phyloP scores from a whole-genome alignment of 2,888 invertebrate species.

The Phytoseiulus persimilis region DNA sequence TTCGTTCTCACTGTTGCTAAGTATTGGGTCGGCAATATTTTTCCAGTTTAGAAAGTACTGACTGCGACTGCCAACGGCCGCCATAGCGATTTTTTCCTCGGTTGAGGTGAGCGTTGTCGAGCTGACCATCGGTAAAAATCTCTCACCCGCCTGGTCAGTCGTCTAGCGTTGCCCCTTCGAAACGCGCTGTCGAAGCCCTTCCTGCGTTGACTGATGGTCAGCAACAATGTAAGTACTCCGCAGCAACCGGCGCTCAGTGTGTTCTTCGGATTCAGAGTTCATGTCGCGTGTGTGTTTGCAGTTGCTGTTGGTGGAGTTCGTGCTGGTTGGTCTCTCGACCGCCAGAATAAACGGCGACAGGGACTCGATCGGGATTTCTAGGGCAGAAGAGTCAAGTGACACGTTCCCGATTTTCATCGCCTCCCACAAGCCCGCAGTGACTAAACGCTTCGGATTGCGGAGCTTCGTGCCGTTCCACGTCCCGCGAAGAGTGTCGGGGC shows the following conservation, averaged over 20 bases:
- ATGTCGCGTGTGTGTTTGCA: neutral
- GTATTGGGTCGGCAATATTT: neutral
- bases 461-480: slow-evolving; percentile 8
- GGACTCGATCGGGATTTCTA: neutral
- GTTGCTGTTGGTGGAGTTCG: neutral
- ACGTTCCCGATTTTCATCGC: neutral
- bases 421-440: neutral
- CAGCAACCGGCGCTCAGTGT: neutral
- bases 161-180: neutral
- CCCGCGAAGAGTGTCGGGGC: neutral
- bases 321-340: neutral
- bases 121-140: neutral
- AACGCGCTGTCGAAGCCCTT: neutral
- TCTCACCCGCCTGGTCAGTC: neutral
- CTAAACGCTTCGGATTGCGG: neutral
- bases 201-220: neutral
- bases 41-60: neutral
- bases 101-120: neutral
- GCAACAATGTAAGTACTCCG: neutral
- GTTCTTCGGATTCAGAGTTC: neutral
- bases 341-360: neutral
- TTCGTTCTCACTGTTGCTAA: neutral
- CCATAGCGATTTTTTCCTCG: neutral
- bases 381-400: neutral
- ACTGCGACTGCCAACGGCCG: neutral